Percentiles rank a stretch among this genome's conserved stretches.
phyloP scores from a whole-genome alignment of 2,888 invertebrate species.

The Rhorus exstirpatorius region DNA sequence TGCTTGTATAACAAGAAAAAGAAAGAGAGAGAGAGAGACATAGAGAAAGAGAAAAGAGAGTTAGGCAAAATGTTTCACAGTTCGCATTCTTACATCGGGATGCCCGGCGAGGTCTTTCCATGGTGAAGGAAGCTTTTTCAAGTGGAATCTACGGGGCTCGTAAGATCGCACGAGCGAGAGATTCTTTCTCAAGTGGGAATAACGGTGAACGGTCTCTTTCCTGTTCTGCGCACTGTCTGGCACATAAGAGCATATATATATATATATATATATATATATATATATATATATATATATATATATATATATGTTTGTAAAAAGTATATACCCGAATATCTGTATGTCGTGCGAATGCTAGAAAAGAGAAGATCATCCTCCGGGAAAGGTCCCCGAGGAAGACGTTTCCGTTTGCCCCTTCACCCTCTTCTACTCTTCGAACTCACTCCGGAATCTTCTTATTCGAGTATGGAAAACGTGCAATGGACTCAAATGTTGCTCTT shows the following conservation, averaged over 20 bases:
- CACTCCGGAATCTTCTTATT: slow-evolving; percentile 55
- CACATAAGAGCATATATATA: too few species aligned
- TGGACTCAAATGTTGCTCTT: slow-evolving; percentile 61
- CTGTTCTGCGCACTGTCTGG: slow-evolving; percentile 1
- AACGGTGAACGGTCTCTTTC: slow-evolving; percentile 49
- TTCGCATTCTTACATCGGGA: slow-evolving; percentile 53
- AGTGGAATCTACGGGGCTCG: slow-evolving; percentile 62
- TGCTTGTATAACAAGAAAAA: slow-evolving; percentile 10
- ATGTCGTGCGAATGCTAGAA: slow-evolving; percentile 11
- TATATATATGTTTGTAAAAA: slow-evolving; percentile 1
- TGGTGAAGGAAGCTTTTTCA: slow-evolving; percentile 59
- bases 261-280: slow-evolving; percentile 1
- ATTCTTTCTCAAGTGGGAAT: slow-evolving; percentile 62
- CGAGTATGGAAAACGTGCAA: slow-evolving; percentile 56
- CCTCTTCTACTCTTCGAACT: slow-evolving; percentile 12
- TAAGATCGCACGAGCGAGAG: slow-evolving; percentile 46
- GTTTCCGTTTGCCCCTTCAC: slow-evolving; percentile 41
- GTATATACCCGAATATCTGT: not conserved
- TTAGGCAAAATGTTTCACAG: slow-evolving; percentile 60
- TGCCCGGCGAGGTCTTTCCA: slow-evolving; percentile 44
- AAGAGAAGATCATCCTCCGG: slow-evolving; percentile 57
- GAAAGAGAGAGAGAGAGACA: not conserved
- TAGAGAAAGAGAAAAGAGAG: too few species aligned
- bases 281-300: not conserved
- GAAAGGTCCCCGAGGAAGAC: slow-evolving; percentile 63